Percentiles rank a stretch among this genome's conserved stretches.
Conservation (phyloP, 2,797 vertebrate species). For the Gadopsis marmoratus region DNA sequence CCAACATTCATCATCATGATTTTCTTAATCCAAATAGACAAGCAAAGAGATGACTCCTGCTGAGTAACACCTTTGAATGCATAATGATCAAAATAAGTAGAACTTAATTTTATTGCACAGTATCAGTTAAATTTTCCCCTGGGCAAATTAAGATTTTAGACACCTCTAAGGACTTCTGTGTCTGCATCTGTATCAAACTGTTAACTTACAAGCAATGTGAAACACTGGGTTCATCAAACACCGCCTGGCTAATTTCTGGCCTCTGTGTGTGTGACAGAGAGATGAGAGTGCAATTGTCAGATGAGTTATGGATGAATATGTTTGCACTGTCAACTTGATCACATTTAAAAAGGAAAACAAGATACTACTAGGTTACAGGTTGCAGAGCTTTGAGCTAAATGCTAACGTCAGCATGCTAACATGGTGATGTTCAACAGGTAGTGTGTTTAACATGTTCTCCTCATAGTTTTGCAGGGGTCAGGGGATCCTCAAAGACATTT, state of each 20-base stretch:
- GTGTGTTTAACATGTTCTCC: background rate
- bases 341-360: too few species aligned
- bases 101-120: conserved; percentile 23
- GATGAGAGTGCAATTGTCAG: background rate
- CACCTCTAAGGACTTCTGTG: background rate
- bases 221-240: background rate
- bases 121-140: conserved; percentile 14
- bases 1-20: conserved; percentile 55
- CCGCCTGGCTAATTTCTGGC: background rate
- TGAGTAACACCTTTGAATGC: conserved; percentile 44
- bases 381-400: background rate
- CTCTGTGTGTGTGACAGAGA: background rate
- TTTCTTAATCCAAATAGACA: conserved; percentile 48
- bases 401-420: background rate
- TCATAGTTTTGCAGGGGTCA: background rate
- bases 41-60: conserved; percentile 33
- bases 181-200: conserved; percentile 17
- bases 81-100: conserved; percentile 22
- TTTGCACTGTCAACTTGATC: conserved; percentile 28
- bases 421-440: background rate
- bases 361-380: too few species aligned
- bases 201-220: background rate
- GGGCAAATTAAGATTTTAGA: conserved; percentile 17
- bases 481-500: background rate
- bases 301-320: conserved; percentile 27